A percentile compares a stretch with the other conserved stretches of the same genome.
Conservation (phyloP, 2,888 invertebrate species). For the Stenichneumon culpator region DNA sequence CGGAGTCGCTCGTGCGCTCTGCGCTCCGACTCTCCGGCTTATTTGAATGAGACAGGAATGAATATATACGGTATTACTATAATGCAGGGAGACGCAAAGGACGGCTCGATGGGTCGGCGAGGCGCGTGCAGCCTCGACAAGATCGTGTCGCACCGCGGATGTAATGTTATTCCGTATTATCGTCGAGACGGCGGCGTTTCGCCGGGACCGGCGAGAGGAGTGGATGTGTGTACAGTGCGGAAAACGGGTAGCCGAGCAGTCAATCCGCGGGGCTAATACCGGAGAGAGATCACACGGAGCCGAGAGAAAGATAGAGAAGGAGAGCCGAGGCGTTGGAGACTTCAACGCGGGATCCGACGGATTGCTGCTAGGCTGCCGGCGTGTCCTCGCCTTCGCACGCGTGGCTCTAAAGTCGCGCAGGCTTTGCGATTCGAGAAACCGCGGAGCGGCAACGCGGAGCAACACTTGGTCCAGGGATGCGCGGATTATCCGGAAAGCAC, state of each 20-base stretch:
- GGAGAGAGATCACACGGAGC: neutral
- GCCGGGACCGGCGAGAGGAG: constrained; percentile 21
- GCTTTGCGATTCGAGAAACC: constrained; percentile 1
- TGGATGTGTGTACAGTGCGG: neutral
- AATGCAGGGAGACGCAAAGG: constrained; percentile 41
- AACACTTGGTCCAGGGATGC: neutral
- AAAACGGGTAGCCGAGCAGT: constrained; percentile 24
- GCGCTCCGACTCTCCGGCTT: constrained; percentile 59
- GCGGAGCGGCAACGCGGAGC: neutral
- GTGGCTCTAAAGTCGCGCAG: constrained; percentile 52
- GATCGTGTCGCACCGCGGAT: constrained; percentile 56
- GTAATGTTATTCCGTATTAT: constrained; percentile 55
- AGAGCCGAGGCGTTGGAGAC: constrained; percentile 74
- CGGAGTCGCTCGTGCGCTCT: constrained; percentile 53
- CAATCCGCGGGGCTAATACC: neutral
- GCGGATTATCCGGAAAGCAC: neutral
- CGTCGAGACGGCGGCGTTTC: constrained; percentile 53
- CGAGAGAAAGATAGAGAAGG: constrained; percentile 2
- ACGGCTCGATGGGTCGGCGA: constrained; percentile 67
- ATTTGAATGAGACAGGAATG: constrained; percentile 68
- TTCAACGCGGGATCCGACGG: constrained; percentile 83
- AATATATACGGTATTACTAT: constrained; percentile 27
- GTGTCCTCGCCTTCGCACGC: neutral
- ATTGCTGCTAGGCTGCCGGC: constrained; percentile 61
- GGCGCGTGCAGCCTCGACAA: constrained; percentile 61